These are phyloP conservation scores for Lepisosteus oculatus DNA, from an alignment of 2,113 vertebrate species.

Conservation along the genomic window DNA sequence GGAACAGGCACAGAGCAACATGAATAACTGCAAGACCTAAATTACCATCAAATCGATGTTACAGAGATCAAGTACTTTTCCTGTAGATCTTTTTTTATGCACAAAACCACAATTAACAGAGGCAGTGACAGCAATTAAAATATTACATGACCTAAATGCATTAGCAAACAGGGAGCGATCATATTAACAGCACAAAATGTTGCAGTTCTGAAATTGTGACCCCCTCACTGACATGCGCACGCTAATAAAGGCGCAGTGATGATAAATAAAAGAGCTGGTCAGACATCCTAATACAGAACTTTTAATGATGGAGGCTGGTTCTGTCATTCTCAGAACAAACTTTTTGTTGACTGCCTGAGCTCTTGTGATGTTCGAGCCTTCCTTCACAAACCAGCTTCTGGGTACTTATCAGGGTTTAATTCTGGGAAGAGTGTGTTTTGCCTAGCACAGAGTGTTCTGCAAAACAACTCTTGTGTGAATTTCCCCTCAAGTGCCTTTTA, in stretches of 20 bases:
- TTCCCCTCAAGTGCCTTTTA: constrained; percentile 3
- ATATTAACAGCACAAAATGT: too few species aligned
- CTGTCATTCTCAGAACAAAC: neutral
- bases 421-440: neutral
- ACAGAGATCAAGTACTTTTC: too few species aligned
- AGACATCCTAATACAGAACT: neutral
- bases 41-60: too few species aligned
- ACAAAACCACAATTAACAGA: too few species aligned
- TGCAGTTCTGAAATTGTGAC: too few species aligned
- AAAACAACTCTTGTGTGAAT: constrained; percentile 1
- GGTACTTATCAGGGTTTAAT: neutral
- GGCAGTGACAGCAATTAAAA: too few species aligned
- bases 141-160: too few species aligned
- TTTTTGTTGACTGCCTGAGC: neutral
- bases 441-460: constrained; percentile 1
- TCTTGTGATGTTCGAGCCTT: neutral
- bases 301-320: constrained; percentile 9
- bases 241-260: neutral
- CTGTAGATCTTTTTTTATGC: too few species aligned
- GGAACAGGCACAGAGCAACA: too few species aligned
- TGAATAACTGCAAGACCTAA: too few species aligned
- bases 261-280: neutral
- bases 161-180: too few species aligned
- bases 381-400: constrained; percentile 9
- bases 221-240: too few species aligned